Conservation (phyloP, 2,797 vertebrate genomes). For the Craterocephalus amniculus region DNA sequence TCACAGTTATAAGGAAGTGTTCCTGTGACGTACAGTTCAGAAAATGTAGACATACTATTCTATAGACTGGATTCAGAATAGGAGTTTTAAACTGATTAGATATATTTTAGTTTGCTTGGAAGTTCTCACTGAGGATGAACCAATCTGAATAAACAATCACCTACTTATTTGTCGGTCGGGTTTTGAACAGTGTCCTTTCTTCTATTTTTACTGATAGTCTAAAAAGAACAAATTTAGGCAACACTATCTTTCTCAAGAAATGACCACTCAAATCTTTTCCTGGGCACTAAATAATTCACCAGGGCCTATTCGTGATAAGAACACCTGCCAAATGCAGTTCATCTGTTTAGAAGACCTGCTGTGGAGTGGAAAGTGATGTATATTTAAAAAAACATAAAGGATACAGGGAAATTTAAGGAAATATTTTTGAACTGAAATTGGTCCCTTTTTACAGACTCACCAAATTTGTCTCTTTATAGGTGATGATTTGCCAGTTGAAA, state of each 20-base stretch:
- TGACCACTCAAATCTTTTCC: conserved; percentile 38
- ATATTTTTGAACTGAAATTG: neutral
- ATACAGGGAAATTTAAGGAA: neutral
- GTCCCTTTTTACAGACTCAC: conserved; percentile 3
- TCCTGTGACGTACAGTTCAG: neutral
- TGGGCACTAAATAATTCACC: conserved; percentile 59
- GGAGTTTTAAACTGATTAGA: too few species aligned
- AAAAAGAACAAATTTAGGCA: neutral
- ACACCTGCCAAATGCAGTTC: conserved; percentile 44
- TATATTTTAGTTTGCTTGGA: too few species aligned
- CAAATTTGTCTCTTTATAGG: conserved; percentile 1
- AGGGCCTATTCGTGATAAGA: conserved; percentile 38
- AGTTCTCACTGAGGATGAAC: neutral
- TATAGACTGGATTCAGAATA: neutral
- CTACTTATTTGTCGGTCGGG: neutral
- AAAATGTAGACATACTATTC: neutral
- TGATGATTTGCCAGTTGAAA: neutral
- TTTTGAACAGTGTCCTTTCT: neutral
- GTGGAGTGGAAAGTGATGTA: neutral
- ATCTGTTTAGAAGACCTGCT: conserved; percentile 18
- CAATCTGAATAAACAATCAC: neutral
- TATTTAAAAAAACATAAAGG: neutral
- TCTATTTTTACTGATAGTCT: neutral
- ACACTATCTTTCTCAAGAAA: conserved; percentile 20
- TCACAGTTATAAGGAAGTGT: neutral